phyloP scores from a whole-genome alignment of 2,113 vertebrate genomes.

The rat (Rattus norvegicus) region DNA sequence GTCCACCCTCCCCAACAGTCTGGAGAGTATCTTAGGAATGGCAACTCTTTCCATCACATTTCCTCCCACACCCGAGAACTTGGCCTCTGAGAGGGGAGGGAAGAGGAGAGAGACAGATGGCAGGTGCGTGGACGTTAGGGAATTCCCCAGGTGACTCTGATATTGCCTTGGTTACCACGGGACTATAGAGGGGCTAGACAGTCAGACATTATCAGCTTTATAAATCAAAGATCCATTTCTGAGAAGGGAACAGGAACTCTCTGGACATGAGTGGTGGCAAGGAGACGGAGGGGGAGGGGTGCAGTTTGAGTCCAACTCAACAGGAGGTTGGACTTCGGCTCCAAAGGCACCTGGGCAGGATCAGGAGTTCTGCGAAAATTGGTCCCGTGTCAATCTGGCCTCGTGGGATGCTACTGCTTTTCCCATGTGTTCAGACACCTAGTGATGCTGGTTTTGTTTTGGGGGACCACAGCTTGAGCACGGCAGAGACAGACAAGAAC shows the following conservation, averaged over 20 bases:
- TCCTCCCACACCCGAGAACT: background rate
- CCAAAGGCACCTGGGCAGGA: background rate
- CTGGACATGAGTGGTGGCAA: background rate
- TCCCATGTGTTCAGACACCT: background rate
- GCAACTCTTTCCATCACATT: background rate
- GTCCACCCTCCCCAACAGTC: background rate
- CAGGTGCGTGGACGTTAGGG: background rate
- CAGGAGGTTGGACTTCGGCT: background rate
- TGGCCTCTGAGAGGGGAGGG: background rate
- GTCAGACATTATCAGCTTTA: background rate
- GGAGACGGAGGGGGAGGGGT: background rate
- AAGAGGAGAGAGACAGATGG: background rate
- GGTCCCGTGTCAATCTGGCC: background rate
- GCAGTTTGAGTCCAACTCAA: background rate
- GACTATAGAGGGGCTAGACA: background rate
- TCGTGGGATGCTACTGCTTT: background rate
- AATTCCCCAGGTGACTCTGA: background rate
- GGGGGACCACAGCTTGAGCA: background rate
- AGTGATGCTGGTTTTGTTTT: background rate
- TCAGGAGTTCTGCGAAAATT: background rate
- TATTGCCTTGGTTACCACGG: background rate
- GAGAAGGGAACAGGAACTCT: background rate
- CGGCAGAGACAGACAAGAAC: background rate
- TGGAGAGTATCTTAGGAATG: background rate
- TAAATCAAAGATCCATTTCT: conserved; percentile 25